Conservation (phyloP, 2,797 vertebrate genomes). For the Malurus splendens region DNA sequence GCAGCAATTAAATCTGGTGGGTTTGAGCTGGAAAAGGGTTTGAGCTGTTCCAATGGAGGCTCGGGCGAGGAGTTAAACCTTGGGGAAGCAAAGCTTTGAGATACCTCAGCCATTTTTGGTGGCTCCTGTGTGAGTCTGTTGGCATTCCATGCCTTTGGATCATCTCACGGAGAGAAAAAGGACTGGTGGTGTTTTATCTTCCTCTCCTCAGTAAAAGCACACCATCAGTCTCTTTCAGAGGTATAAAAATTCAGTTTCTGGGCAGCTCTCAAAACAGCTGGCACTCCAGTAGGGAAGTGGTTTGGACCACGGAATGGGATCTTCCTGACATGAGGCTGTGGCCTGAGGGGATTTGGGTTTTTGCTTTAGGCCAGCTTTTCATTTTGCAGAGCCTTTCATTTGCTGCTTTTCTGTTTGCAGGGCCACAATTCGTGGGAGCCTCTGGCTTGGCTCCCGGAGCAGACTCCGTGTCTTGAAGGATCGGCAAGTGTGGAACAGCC, state of each 20-base stretch:
- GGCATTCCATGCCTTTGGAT: not conserved
- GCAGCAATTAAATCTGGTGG: not conserved
- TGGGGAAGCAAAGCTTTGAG: not conserved
- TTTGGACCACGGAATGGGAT: not conserved
- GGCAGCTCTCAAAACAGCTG: not conserved
- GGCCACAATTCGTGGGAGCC: not conserved
- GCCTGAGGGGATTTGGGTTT: not conserved
- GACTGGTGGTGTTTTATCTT: not conserved
- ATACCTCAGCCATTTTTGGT: rapidly evolving
- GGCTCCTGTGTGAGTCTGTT: not conserved
- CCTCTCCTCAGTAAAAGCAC: not conserved
- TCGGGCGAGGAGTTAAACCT: rapidly evolving
- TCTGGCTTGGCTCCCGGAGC: not conserved
- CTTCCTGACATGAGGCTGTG: rapidly evolving
- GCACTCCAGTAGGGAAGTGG: rapidly evolving
- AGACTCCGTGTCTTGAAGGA: not conserved
- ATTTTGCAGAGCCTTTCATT: not conserved
- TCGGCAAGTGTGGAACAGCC: not conserved
- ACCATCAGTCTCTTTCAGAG: not conserved
- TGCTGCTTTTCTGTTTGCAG: not conserved
- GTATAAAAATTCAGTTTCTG: not conserved
- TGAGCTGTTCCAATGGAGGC: not conserved
- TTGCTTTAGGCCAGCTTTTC: not conserved
- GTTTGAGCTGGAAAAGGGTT: not conserved
- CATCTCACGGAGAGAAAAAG: not conserved